These are phyloP conservation scores for Corvus moneduloides DNA, from an alignment of 2,113 vertebrate genomes.

Conservation along the genomic window DNA sequence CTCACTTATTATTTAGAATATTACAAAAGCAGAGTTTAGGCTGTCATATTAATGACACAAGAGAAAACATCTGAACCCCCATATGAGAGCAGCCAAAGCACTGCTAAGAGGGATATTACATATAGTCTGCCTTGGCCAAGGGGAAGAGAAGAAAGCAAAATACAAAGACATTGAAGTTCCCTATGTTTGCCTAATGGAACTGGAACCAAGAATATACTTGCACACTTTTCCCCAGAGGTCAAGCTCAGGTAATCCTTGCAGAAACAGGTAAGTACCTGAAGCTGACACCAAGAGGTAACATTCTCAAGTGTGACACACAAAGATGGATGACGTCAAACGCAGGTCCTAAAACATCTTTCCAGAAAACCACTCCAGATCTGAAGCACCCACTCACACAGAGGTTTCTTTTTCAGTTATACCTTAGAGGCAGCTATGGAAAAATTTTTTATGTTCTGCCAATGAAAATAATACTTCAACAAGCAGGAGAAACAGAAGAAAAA, in stretches of 20 bases:
- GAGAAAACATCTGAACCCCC: neutral
- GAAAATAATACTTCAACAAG: neutral
- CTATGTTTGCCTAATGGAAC: neutral
- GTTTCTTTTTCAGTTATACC: neutral
- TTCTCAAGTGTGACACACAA: neutral
- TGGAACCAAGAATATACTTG: neutral
- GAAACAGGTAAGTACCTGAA: neutral
- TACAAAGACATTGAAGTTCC: neutral
- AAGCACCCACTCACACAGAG: neutral
- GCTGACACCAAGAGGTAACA: neutral
- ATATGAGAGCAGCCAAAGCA: neutral
- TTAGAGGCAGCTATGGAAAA: neutral
- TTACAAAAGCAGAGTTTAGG: neutral
- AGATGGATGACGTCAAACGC: neutral
- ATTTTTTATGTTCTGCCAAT: neutral
- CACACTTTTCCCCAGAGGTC: neutral
- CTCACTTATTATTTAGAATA: neutral
- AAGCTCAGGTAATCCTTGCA: neutral
- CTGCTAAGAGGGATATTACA: neutral
- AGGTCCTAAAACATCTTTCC: neutral
- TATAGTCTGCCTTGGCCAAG: neutral
- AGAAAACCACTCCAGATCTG: neutral
- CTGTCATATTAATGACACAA: neutral
- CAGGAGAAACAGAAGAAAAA: neutral
- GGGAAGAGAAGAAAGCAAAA: neutral